Evolutionary conservation across 2,797 vertebrate species (phyloP), one percentile per base, ranked within the genome.

Genomic region (Otolemur crassicaudatus): DNA sequence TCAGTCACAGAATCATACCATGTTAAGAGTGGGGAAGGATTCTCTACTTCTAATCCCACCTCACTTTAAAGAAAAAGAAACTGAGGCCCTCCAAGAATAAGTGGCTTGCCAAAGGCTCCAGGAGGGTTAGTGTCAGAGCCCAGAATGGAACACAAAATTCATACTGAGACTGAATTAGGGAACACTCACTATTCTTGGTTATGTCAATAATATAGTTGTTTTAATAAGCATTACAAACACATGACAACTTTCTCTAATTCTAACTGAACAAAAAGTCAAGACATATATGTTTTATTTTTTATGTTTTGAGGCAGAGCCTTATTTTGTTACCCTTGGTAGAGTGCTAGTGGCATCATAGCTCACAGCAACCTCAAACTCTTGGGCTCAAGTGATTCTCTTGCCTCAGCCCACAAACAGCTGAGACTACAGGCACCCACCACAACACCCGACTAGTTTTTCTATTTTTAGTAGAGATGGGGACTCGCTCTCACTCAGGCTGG

Each of bases 71-170:
- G 29, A 81, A 49, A 75, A 75, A 40, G 46, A 87, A 93, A 91
- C 17, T 3, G 89, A 96, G 85, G 46, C 12, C 4, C 8, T 94
- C 20, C 40, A 31, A 90, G 56, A 82, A 37, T 31, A 83, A 85
- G 25, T 22, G 56, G 27, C 72, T 87, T 73, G 16, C 27, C 49
- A 88, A 60, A 79, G 37, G 37, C 23, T 25, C 29, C 23, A 14
- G 19, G 40, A 16, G 25, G 60, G 22, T 58, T 81, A 77, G 29
- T 16, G 17, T 49, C 87, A 93, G 53, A 25, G 46, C 31, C 29
- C 53, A 89, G 40, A 49, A 75, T 49, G 90, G 93, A 80, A 67
- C 67, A 83, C 20, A 69, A 20, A 82, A 94, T 69, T 73, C 72
- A 80, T 60, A 76, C 76, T 79, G 63, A 79, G 82, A 67, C 16